A percentile compares a stretch with the other conserved stretches of the same genome.
These are phyloP conservation scores for Nyctibius grandis DNA, from an alignment of 2,797 vertebrate genomes.

Conservation along the genomic window DNA sequence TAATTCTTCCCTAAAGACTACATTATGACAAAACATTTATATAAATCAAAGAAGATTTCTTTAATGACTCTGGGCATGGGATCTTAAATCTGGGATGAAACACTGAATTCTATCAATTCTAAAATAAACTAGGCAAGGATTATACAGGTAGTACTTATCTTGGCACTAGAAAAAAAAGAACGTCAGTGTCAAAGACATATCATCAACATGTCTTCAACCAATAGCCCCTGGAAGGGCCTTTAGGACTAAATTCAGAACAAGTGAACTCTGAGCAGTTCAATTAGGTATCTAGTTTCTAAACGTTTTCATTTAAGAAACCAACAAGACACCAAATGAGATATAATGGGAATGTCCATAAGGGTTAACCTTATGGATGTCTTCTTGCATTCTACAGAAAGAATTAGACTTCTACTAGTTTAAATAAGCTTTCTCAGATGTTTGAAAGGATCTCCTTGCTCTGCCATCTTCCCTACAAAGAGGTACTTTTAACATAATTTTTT, in stretches of 20 bases:
- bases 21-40: constrained; percentile 58
- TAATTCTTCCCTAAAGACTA: constrained; percentile 61
- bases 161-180: constrained; percentile 40
- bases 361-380: neutral
- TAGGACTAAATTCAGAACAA: constrained; percentile 22
- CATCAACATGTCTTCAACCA: neutral
- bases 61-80: constrained; percentile 31
- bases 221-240: neutral
- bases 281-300: constrained; percentile 20
- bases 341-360: neutral
- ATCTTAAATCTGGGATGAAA: constrained; percentile 64
- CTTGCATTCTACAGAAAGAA: neutral
- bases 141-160: constrained; percentile 48
- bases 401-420: neutral
- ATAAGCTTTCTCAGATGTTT: neutral
- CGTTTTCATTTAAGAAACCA: neutral
- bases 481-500: neutral
- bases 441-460: neutral
- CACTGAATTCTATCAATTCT: constrained; percentile 62
- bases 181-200: constrained; percentile 16
- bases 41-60: constrained; percentile 60
- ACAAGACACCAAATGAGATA: neutral
- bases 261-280: neutral
- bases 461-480: neutral
- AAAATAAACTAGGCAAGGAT: constrained; percentile 61